A percentile compares a stretch with the other conserved stretches of the same genome.
phyloP scores from a whole-genome alignment of 2,113 vertebrate genomes.

The Circaetus gallicus region DNA sequence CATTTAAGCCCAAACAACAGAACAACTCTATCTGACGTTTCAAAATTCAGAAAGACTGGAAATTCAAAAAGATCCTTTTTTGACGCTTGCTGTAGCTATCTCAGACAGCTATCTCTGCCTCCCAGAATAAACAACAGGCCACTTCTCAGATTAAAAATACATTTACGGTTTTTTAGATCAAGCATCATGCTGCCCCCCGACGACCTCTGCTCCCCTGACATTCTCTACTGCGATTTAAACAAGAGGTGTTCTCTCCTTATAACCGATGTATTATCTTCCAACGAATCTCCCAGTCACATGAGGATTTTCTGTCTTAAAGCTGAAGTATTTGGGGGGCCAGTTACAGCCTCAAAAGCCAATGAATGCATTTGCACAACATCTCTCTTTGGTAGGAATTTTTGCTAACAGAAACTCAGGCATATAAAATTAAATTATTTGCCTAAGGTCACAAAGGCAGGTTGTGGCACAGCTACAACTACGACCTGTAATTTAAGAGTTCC shows the following conservation, averaged over 20 bases:
- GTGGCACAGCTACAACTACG: fast-evolving
- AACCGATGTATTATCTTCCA: not conserved
- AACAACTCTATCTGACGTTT: not conserved
- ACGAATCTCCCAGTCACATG: not conserved
- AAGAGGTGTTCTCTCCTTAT: not conserved
- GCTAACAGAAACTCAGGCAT: not conserved
- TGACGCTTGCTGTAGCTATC: not conserved
- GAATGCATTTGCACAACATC: not conserved
- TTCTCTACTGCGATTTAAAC: not conserved
- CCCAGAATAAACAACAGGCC: not conserved
- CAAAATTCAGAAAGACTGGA: not conserved
- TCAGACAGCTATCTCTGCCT: not conserved
- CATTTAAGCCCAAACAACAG: not conserved
- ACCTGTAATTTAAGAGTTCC: not conserved
- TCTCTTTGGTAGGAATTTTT: not conserved
- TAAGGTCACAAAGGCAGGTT: not conserved
- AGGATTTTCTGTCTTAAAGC: not conserved
- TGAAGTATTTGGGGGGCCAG: not conserved
- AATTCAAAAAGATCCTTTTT: not conserved
- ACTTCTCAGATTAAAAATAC: not conserved
- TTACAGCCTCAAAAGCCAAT: not conserved
- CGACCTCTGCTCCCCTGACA: not conserved
- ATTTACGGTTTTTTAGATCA: not conserved
- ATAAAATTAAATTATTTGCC: not conserved
- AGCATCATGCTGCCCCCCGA: not conserved